Base-by-base conservation (phyloP, 2,797 vertebrate species). In the Darevskia mixta region DNA sequence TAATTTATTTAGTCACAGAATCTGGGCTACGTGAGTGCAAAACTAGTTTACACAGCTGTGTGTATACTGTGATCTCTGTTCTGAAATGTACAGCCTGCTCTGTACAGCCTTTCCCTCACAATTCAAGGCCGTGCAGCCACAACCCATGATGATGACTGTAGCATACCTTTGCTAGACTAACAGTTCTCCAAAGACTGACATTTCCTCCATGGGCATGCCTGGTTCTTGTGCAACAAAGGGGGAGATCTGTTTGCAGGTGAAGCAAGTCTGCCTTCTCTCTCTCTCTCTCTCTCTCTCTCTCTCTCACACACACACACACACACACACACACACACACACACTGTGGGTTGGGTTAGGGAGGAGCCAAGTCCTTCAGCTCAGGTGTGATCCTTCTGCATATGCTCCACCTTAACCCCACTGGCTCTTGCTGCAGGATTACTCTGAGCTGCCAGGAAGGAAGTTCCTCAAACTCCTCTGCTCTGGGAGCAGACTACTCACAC, bases 381-480 rank as follows among this genome's bases (percentile, higher is more conserved):
- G 95, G 92, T 95, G 93, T 25, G 82, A 1, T 76, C 80, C 1
- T 58, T 79, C 2, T 0, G 38, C 79, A 38, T 69, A 86, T 0
- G 83, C 92, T 64, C 91, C 87, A 66, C 93, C 94, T 88, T 43
- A 0, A 41, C 1, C 7, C 27, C 6, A 5, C 0, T 27, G 2
- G 17, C 78, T 84, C 78, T n/a, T 13, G 27, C 69, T 15, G 55
- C 2, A 2, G 10, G 41, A 64, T 69, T 77, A 45, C 29, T 41
- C 4, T 64, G 17, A 67, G 79, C 38, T 0, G 61, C 82, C 0
- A 61, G 73, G 43, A 69, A 82, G 77, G 79, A 82, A 72, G 61
- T 82, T 35, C 2, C 3, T 27, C 8, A 17, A 17, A 7, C 27
- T 73, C 25, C 10, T 75, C n/a, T 76, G 35, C 77, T 77, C 29